phyloP scores from a whole-genome alignment of 2,888 invertebrate genomes.

The Agrotis ipsilon region DNA sequence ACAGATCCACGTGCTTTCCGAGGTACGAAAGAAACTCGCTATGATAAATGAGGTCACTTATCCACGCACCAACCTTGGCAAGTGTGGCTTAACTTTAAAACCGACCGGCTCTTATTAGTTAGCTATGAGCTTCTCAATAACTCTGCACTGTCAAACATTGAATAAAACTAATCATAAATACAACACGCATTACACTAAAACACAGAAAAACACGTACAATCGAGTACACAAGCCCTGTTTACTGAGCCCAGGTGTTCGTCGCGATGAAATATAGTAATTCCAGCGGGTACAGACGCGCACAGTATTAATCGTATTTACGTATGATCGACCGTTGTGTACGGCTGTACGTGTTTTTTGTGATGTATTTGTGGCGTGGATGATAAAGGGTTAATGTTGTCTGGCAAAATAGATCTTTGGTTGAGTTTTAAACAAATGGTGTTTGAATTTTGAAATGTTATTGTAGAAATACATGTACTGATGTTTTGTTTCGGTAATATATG shows the following conservation, averaged over 20 bases:
- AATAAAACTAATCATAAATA: background rate
- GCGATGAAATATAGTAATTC: conserved; percentile 46
- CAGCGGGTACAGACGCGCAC: conserved; percentile 25
- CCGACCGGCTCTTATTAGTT: background rate
- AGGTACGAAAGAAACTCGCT: no score
- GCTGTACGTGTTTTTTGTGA: conserved; percentile 24
- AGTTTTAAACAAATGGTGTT: no score
- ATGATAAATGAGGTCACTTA: no score
- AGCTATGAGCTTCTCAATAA: no score
- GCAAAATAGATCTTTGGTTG: background rate
- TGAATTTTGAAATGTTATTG: no score
- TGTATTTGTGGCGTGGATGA: background rate
- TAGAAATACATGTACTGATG: no score
- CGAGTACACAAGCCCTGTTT: conserved; percentile 30
- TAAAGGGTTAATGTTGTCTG: background rate
- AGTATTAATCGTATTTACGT: conserved; percentile 49
- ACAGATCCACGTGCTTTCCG: no score
- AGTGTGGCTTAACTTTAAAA: no score
- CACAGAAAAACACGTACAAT: conserved; percentile 9
- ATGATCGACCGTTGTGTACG: conserved; percentile 21
- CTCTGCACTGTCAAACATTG: background rate
- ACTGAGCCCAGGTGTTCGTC: conserved; percentile 49
- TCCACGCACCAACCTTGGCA: no score
- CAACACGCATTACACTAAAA: conserved; percentile 11
- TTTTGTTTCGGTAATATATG: no score